phyloP scores from a whole-genome alignment of 2,113 vertebrate species.

The Amphiprion ocellaris region DNA sequence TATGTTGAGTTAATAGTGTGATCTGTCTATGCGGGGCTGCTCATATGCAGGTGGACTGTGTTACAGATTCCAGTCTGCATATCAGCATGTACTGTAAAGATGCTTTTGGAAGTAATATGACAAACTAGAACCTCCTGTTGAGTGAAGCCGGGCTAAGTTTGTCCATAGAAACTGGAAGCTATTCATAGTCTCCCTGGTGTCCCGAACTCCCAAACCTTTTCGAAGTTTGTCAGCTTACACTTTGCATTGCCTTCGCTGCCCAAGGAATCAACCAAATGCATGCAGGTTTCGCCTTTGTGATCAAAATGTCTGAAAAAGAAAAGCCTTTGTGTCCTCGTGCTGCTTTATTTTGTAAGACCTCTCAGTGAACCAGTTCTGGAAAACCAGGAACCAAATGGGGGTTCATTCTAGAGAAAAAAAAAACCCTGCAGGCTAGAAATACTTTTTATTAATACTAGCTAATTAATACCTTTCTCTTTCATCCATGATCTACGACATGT shows the following conservation, averaged over 20 bases:
- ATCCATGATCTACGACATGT: neutral
- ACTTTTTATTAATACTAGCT: too few species aligned
- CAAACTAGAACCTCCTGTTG: conserved; percentile 62
- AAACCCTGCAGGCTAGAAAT: too few species aligned
- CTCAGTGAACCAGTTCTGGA: neutral
- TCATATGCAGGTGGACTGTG: conserved; percentile 51
- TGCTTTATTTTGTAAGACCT: neutral
- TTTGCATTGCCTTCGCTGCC: conserved; percentile 6
- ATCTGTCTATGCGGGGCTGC: conserved; percentile 8
- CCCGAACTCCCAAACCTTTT: conserved; percentile 56
- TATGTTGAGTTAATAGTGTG: conserved; percentile 30
- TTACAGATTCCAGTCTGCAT: conserved; percentile 27
- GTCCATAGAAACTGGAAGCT: conserved; percentile 83
- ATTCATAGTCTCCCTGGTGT: conserved; percentile 82
- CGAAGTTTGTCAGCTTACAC: conserved; percentile 46
- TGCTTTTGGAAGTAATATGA: conserved; percentile 67
- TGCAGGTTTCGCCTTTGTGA: neutral
- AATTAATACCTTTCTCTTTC: neutral
- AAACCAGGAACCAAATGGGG: neutral
- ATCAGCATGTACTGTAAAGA: conserved; percentile 26
- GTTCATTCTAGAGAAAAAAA: neutral
- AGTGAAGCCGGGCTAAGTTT: conserved; percentile 78
- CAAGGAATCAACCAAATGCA: too few species aligned
- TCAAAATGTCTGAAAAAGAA: neutral
- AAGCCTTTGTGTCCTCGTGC: neutral